Evolutionary conservation across 2,113 vertebrate genomes (phyloP), one percentile per base, ranked within the genome.

Genomic region (Hoplias malabaricus): DNA sequence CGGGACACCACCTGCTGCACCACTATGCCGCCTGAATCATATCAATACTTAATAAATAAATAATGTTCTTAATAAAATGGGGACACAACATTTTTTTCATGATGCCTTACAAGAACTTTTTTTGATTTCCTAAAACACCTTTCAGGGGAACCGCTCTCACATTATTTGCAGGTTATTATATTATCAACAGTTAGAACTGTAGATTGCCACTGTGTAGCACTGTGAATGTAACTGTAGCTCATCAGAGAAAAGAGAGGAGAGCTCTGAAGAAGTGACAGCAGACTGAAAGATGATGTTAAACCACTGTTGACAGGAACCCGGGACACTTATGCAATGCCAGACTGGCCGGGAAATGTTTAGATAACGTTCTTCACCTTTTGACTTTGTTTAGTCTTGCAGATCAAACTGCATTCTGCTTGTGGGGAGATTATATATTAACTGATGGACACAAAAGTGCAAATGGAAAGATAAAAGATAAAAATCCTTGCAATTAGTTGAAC

Each of bases 361-460:
- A 80, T 86, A 80, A 75, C 56, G 48, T 63, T 81, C 9, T 34
- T 74, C 16, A 62, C 48, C 53, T 77, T 65, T 57, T 25, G 13
- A 46, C 36, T 68, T 77, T 80, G 72, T 85, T 85, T 87, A 80
- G 78, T 75, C 74, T 73, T 29, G 42, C 40, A 27, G 68, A 50
- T 65, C 71, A 75, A 79, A 80, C 69, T 42, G 67, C 40, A 78
- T 75, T 74, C 69, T 69, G 70, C 25, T 56, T 73, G 42, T 29
- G 27, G 14, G 61, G 21, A 57, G 59, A 74, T 82, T 80, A 84
- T 69, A 81, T 70, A 87, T 84, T 86, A 83, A 82, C 77, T 34
- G 19, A 16, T 14, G 1, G 21, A 27, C 31, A 50, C 56, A n/a
- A 34, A 69, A 31, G 40, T 31, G n/a, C 43, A 57, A 21, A 36